Conservation (phyloP, 2,113 vertebrate genomes). For the Paedocypris sp. region DNA sequence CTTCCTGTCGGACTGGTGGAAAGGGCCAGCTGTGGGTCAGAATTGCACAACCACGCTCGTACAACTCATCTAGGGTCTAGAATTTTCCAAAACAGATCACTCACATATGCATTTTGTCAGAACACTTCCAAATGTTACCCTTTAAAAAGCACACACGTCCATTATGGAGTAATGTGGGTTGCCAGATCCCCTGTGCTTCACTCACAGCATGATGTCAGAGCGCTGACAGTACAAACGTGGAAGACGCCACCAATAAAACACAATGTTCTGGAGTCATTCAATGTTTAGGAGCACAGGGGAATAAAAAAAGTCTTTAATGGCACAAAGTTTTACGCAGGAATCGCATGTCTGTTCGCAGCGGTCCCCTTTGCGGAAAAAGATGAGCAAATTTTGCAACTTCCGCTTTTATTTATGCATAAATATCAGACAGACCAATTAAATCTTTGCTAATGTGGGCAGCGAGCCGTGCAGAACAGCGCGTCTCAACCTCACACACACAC, state of each 20-base stretch:
- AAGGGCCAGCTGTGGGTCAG: slow-evolving; percentile 14
- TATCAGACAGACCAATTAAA: slow-evolving; percentile 27
- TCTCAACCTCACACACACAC: not conserved
- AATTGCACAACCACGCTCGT: slow-evolving; percentile 16
- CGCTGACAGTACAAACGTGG: not conserved
- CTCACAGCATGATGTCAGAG: not conserved
- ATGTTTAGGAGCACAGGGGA: not conserved
- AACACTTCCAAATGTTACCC: not conserved
- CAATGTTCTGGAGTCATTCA: not conserved
- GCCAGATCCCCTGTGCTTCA: slow-evolving; percentile 8
- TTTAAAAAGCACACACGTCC: not conserved
- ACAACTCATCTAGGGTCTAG: slow-evolving; percentile 3
- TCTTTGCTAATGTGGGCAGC: slow-evolving; percentile 4
- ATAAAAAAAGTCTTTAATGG: not conserved
- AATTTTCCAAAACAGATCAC: not conserved
- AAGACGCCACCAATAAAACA: not conserved
- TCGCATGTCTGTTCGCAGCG: too few relatives aligned
- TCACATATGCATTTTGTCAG: not conserved
- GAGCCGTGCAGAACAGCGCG: not conserved
- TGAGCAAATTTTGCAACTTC: slow-evolving; percentile 18
- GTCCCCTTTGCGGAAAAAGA: too few relatives aligned
- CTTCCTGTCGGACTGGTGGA: slow-evolving; percentile 24
- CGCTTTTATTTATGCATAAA: slow-evolving; percentile 18
- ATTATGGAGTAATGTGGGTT: not conserved
- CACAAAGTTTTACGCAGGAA: not conserved